Percentiles rank a stretch among this genome's conserved stretches.
Evolutionary conservation across 2,888 invertebrate genomes (phyloP).

Genomic region (Sesia bembeciformis): DNA sequence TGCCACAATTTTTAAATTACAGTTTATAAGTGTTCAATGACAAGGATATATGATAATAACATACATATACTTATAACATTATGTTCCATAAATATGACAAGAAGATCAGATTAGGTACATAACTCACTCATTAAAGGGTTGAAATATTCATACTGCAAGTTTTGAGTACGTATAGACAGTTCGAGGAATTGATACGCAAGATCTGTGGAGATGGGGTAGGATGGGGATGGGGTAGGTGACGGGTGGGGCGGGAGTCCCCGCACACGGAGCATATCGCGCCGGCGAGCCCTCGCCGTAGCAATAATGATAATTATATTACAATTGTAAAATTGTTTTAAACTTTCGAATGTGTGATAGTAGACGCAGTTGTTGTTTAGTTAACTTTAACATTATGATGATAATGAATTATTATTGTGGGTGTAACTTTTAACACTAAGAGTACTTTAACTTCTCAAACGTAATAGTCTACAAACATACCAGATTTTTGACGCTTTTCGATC

Average conservation of each 20-base stretch:
- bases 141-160: no score
- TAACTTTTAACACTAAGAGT: conserved; percentile 66
- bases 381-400: conserved; percentile 55
- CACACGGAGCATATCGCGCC: conserved; percentile 43
- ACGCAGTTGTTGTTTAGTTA: conserved; percentile 76
- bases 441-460: conserved; percentile 46
- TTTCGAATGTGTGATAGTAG: conserved; percentile 76
- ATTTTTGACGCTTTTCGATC: conserved; percentile 50
- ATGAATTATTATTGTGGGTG: conserved; percentile 72
- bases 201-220: background rate
- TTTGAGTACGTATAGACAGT: no score
- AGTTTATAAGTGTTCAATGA: background rate
- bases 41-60: background rate
- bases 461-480: conserved; percentile 39
- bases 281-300: conserved; percentile 60
- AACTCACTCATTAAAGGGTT: no score
- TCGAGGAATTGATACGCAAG: no score
- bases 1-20: no score
- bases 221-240: conserved; percentile 6
- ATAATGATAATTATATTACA: conserved; percentile 68
- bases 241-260: conserved; percentile 8
- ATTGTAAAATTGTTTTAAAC: conserved; percentile 73
- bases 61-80: background rate
- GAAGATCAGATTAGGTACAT: no score
- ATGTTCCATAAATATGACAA: no score